Percentiles rank a stretch among this genome's conserved stretches.
These are phyloP conservation scores for Labia minor DNA, from an alignment of 2,888 invertebrate species.

Conservation along the genomic window DNA sequence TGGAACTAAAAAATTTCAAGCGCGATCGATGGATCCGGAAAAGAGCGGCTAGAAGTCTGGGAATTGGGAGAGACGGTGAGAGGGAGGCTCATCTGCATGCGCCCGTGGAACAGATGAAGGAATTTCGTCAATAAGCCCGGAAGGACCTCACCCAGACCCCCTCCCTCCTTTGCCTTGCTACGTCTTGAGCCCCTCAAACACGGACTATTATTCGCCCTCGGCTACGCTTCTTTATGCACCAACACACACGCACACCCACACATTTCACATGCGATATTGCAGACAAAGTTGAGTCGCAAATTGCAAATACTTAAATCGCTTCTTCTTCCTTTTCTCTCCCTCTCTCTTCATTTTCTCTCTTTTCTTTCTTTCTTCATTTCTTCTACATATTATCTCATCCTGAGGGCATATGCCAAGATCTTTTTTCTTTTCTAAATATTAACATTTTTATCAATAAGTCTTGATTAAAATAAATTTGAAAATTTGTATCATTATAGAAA, in stretches of 20 bases:
- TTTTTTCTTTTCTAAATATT: not conserved
- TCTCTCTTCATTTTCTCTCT: not conserved
- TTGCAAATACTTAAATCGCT: conserved; percentile 13
- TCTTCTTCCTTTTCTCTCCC: not conserved
- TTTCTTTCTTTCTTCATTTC: not conserved
- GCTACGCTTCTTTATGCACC: not conserved
- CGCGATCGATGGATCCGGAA: not conserved
- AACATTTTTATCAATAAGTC: not conserved
- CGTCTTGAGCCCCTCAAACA: not conserved
- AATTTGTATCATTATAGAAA: not conserved
- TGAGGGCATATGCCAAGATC: not conserved
- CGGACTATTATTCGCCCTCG: conserved; percentile 13
- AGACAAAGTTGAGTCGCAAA: conserved; percentile 13
- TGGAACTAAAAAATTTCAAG: not conserved
- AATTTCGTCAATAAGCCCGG: conserved; percentile 13
- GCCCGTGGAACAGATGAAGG: not conserved
- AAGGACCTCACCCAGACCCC: not conserved
- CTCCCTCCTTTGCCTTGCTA: not conserved
- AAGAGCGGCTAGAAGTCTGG: not conserved
- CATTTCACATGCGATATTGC: not conserved
- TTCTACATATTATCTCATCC: not conserved
- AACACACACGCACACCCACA: not conserved
- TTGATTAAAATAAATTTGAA: not conserved
- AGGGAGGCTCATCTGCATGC: conserved; percentile 3
- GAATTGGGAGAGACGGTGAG: not conserved